Evolutionary conservation across 2,888 invertebrate species (phyloP), one percentile per base, ranked within the genome.

Genomic region (Drosophila birchii): DNA sequence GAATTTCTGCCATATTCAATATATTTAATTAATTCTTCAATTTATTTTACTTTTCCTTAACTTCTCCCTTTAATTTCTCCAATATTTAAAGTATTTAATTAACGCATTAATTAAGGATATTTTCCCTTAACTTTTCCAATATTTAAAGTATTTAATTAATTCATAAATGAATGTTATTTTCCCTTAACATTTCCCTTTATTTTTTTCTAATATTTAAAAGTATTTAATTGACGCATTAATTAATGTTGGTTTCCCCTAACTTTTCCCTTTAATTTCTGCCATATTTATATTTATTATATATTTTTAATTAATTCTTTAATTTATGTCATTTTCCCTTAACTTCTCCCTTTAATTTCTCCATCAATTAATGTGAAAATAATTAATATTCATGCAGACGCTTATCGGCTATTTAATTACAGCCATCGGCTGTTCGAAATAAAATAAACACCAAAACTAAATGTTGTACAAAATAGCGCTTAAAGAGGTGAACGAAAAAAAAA

Each of bases 391-490:
- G 38, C 38, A 0, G 29, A 20, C 20, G 18, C 32, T 51, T 16
- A 55, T 16, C 9, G 39, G 56, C 29, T 20, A 18, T 57, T 60
- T 60, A 60, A 60, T 60, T 57, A 41, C 60, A 23, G 11, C n/a
- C 57, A 57, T 29, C 20, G 41, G 60, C 16, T 34, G 34, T 20
- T 41, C 4, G 32, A 41, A 56, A 60, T 56, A 57, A 60, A 41
- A 41, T 41, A 41, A 56, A 55, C 34, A n/a, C n/a, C n/a, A 18
- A 23, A 23, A 57, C 57, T 60, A 41, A 57, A 41, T 57, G n/a
- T 41, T 41, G 9, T 32, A 8, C 32, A 60, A 57, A 57, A 60
- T 57, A 41, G 14, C 3, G 60, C 29, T 41, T 56, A 41, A 60
- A 57, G 39, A 57, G 58, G 14, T 12, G 18, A 41, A 18, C 34